These are phyloP conservation scores for Glareola pratincola DNA, from an alignment of 2,113 vertebrate genomes.

Conservation along the genomic window DNA sequence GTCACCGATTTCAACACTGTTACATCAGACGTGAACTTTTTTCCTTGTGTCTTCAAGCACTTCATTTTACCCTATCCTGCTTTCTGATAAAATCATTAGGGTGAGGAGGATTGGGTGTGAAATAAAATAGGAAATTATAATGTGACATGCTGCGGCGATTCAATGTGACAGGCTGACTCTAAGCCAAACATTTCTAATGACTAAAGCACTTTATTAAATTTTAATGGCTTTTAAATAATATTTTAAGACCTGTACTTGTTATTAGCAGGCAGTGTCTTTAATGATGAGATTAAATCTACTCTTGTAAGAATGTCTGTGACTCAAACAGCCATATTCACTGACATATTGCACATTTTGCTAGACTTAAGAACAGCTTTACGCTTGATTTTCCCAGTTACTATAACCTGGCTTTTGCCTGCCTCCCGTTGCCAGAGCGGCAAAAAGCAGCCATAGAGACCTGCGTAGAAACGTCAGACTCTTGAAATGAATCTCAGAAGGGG, in stretches of 20 bases:
- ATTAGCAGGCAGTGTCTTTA: neutral
- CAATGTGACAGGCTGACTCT: neutral
- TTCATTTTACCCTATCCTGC: neutral
- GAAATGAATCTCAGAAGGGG: neutral
- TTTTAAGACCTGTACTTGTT: neutral
- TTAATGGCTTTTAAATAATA: neutral
- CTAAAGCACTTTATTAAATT: neutral
- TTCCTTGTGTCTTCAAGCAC: neutral
- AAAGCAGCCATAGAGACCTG: neutral
- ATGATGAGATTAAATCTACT: neutral
- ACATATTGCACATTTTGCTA: neutral
- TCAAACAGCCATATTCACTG: neutral
- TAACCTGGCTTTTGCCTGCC: neutral
- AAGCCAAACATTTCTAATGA: neutral
- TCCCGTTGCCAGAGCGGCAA: neutral
- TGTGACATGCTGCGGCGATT: neutral
- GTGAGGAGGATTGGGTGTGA: neutral
- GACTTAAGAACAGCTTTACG: neutral
- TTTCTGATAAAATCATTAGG: conserved; percentile 8
- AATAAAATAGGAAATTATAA: conserved; percentile 8
- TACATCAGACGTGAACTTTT: neutral
- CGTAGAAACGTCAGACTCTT: neutral
- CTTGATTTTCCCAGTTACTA: neutral
- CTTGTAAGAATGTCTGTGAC: neutral
- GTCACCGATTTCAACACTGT: neutral